phyloP scores from a whole-genome alignment of 2,888 invertebrate species.

The Hirtodrosophila alboralis region DNA sequence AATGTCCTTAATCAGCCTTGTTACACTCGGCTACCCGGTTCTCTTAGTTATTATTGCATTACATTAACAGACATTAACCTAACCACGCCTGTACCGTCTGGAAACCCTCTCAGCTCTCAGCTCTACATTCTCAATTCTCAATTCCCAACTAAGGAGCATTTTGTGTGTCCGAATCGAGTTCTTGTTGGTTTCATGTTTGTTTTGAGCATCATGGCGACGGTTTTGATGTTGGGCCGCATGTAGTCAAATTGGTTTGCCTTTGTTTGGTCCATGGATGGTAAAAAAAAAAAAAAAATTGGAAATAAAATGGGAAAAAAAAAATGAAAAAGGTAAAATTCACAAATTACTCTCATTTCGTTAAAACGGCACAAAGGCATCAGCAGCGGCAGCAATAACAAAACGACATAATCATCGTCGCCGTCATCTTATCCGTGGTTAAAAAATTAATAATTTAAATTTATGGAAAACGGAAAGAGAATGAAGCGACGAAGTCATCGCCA shows the following conservation, averaged over 20 bases:
- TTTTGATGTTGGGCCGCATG: conserved; percentile 73
- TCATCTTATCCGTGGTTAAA: conserved; percentile 78
- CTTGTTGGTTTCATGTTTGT: conserved; percentile 59
- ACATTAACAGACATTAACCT: conserved; percentile 43
- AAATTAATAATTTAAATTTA: conserved; percentile 83
- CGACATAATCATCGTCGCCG: conserved; percentile 80
- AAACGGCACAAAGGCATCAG: conserved; percentile 71
- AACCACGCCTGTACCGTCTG: background rate
- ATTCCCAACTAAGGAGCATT: conserved; percentile 18
- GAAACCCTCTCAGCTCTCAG: background rate
- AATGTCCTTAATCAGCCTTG: conserved; percentile 39
- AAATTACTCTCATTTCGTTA: conserved; percentile 77
- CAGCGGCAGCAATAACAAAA: conserved; percentile 74
- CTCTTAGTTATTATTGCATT: conserved; percentile 36
- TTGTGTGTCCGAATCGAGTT: conserved; percentile 20
- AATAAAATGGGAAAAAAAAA: conserved; percentile 31
- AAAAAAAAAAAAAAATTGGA: conserved; percentile 25
- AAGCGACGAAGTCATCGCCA: conserved; percentile 81
- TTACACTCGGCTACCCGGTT: conserved; percentile 6
- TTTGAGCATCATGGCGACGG: conserved; percentile 60
- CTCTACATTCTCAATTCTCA: conserved; percentile 1
- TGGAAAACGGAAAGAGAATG: conserved; percentile 83
- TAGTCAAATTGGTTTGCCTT: conserved; percentile 73
- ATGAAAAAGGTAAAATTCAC: conserved; percentile 72
- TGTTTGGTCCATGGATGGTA: conserved; percentile 56